Evolutionary conservation across 2,888 invertebrate genomes (phyloP).

Genomic region (Coelogynopora nodosa): DNA sequence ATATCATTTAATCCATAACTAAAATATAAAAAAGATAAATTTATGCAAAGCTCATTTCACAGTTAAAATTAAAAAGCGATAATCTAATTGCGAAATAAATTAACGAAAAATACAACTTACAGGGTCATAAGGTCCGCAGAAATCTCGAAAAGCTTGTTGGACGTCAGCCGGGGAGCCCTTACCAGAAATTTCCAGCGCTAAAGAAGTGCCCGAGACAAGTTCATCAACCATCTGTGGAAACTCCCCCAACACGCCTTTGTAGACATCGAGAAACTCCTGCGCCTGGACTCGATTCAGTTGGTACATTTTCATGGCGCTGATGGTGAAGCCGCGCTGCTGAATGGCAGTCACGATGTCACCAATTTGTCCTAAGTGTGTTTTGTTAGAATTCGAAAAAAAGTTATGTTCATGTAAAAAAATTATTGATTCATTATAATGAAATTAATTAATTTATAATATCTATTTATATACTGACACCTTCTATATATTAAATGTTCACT

Average conservation of each 20-base stretch:
- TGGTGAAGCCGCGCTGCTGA: constrained; percentile 71
- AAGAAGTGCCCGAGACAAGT: constrained; percentile 76
- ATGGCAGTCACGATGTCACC: constrained; percentile 74
- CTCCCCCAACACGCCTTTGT: constrained; percentile 71
- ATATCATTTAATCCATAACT: too few species aligned
- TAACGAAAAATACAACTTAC: constrained; percentile 64
- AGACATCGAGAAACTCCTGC: constrained; percentile 85
- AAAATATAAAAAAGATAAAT: too few species aligned
- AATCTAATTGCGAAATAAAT: too few species aligned
- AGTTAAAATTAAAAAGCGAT: too few species aligned
- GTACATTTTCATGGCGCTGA: constrained; percentile 73
- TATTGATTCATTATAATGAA: too few species aligned
- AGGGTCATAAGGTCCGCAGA: constrained; percentile 85
- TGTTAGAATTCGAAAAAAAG: too few species aligned
- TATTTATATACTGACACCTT: too few species aligned
- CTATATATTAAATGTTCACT: too few species aligned
- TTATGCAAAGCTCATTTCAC: too few species aligned
- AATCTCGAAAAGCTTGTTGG: constrained; percentile 69
- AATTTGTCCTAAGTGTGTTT: constrained; percentile 56
- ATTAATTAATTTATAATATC: too few species aligned
- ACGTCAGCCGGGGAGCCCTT: constrained; percentile 49
- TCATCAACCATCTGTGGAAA: constrained; percentile 72
- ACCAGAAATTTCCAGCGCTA: constrained; percentile 74
- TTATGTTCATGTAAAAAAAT: too few species aligned
- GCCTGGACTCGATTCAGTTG: constrained; percentile 76